These are phyloP conservation scores for Lymantria dispar DNA, from an alignment of 2,888 invertebrate species.

Conservation along the genomic window DNA sequence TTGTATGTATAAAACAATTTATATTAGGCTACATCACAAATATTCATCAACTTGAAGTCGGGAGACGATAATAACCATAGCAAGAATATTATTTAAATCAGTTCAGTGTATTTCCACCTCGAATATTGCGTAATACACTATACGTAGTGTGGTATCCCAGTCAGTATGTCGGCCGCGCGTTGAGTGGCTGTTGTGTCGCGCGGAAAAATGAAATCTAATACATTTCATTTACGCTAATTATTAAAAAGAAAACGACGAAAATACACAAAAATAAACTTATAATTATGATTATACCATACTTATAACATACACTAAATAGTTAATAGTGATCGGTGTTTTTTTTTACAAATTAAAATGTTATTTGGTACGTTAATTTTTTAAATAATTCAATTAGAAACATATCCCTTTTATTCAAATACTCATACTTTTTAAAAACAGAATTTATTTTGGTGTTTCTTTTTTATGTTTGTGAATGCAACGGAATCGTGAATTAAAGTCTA, in stretches of 20 bases:
- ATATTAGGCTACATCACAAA: too few species aligned
- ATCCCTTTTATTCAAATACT: not conserved
- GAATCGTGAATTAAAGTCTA: not conserved
- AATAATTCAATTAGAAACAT: not conserved
- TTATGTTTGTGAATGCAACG: slow-evolving; percentile 5
- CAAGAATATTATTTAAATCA: slow-evolving; percentile 7
- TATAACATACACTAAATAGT: slow-evolving; percentile 63
- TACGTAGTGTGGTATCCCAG: slow-evolving; percentile 41
- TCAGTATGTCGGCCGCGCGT: slow-evolving; percentile 58
- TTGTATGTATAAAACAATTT: not conserved
- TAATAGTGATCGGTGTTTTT: slow-evolving; percentile 34
- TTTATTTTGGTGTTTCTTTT: slow-evolving; percentile 9
- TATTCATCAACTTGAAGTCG: not conserved
- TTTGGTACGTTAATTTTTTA: slow-evolving; percentile 25
- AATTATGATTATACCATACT: slow-evolving; percentile 58
- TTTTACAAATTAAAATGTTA: slow-evolving; percentile 25
- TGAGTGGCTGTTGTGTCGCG: slow-evolving; percentile 43
- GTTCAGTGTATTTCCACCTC: slow-evolving; percentile 13
- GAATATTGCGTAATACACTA: slow-evolving; percentile 28
- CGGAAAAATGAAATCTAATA: slow-evolving; percentile 52
- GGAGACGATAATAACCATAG: not conserved
- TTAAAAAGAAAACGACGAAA: slow-evolving; percentile 50
- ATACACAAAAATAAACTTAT: slow-evolving; percentile 34
- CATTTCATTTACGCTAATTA: slow-evolving; percentile 45
- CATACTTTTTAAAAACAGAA: not conserved